Evolutionary conservation across 2,888 invertebrate genomes (phyloP).

Genomic region (Sepioteuthis lessoniana): DNA sequence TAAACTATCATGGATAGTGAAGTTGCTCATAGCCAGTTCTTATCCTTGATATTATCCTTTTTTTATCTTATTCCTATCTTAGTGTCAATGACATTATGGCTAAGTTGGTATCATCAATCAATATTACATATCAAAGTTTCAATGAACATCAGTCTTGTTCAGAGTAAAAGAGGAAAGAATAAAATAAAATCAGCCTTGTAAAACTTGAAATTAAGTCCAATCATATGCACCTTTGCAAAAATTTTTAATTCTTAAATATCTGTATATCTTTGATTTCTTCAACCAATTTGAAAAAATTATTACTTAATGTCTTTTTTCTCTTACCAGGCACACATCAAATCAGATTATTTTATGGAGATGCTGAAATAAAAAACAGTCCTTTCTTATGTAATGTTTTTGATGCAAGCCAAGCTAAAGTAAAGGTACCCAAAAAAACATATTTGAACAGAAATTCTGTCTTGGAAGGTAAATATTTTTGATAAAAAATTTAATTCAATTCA

Average conservation of each 20-base stretch:
- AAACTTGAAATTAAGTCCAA: too few species aligned
- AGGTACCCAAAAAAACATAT: slow-evolving; percentile 69
- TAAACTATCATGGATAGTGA: neutral
- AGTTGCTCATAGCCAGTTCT: neutral
- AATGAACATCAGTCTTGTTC: too few species aligned
- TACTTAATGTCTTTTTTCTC: neutral
- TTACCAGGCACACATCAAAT: slow-evolving; percentile 85
- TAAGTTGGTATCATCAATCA: too few species aligned
- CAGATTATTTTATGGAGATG: slow-evolving; percentile 92
- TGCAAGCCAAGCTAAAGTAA: slow-evolving; percentile 86
- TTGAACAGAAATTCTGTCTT: slow-evolving; percentile 68
- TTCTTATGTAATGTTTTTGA: slow-evolving; percentile 96
- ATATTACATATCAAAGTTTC: too few species aligned
- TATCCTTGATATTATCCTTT: neutral
- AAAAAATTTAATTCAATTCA: neutral
- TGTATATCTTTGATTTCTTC: neutral
- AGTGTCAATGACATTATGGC: too few species aligned
- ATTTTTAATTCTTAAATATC: too few species aligned
- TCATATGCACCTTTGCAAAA: too few species aligned
- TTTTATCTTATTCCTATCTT: neutral
- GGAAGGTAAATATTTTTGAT: slow-evolving; percentile 55
- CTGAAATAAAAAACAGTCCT: slow-evolving; percentile 91
- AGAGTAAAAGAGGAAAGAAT: too few species aligned
- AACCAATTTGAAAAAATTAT: neutral
- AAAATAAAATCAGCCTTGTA: too few species aligned